Evolutionary conservation across 2,888 invertebrate genomes (phyloP), one percentile per base, ranked within the genome.

Genomic region (Watsonalla binaria): DNA sequence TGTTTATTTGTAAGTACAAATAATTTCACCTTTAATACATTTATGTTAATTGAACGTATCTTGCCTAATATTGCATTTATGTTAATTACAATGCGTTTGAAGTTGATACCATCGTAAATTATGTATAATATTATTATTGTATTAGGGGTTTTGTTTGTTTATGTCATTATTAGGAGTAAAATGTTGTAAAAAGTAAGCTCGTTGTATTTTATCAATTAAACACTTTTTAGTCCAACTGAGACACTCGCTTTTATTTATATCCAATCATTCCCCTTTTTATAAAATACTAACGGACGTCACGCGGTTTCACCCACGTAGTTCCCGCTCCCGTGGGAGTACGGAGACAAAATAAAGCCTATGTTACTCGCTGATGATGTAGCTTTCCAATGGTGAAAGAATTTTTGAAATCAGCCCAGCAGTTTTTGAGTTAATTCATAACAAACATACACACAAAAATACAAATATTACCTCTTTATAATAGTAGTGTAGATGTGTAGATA

Each of bases 191-290:
- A 90, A 90, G 89, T 90, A 90, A 90, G 90, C 89, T 90, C 90
- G 90, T 90, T 90, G 90, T 90, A 90, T 90, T 90, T 90, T 90
- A 90, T 90, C 90, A 89, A 90, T 89, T 90, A 90, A 90, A 90
- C 90, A 90, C 90, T 90, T 90, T 90, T 90, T 90, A 90, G 90
- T 90, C 90, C 90, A 90, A 90, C 90, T 90, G 89, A 90, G 90
- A 87, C 88, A 87, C 89, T 83, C 73, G 70, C 81, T 89, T 90
- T 90, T 81, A 83, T 86, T 88, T 83, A 8, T 37, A 8, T 8
- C 6, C 13, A 51, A 47, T 50, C 42, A 24, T 2, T 8, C 6
- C 1, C 9, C 37, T 6, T 37, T 37, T 37, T 8, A 8, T 5
- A 37, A 6, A n/a, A n/a, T n/a, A n/a, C n/a, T n/a, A n/a, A n/a